Conservation (phyloP, 2,888 invertebrate genomes). For the Drosophila quinaria region DNA sequence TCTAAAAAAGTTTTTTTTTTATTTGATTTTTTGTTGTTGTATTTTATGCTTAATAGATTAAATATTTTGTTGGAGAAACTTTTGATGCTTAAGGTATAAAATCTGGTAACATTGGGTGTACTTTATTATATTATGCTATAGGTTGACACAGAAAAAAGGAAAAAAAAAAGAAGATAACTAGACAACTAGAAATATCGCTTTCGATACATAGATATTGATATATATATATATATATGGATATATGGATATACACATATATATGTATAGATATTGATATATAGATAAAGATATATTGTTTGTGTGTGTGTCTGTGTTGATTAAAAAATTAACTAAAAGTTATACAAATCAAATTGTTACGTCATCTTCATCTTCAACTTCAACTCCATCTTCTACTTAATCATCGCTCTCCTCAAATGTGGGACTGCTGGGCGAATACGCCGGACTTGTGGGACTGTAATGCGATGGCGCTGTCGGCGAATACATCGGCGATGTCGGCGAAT, state of each 20-base stretch:
- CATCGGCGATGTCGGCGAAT: slow-evolving; percentile 89
- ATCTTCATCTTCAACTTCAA: background rate
- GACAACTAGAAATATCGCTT: slow-evolving; percentile 9
- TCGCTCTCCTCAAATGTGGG: slow-evolving; percentile 86
- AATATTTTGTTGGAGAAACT: slow-evolving; percentile 15
- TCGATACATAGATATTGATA: slow-evolving; percentile 20
- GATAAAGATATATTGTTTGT: background rate
- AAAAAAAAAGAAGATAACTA: slow-evolving; percentile 7
- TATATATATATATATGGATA: slow-evolving; percentile 16
- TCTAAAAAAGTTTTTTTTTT: slow-evolving; percentile 25
- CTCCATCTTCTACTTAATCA: slow-evolving; percentile 55
- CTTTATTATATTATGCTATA: slow-evolving; percentile 1
- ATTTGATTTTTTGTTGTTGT: slow-evolving; percentile 13
- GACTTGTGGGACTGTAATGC: slow-evolving; percentile 91
- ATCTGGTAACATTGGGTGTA: slow-evolving; percentile 20
- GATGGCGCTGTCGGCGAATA: slow-evolving; percentile 93
- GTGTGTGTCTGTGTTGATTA: slow-evolving; percentile 1
- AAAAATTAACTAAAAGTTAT: slow-evolving; percentile 14
- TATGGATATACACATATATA: background rate
- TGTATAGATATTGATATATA: background rate
- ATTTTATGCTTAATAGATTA: slow-evolving; percentile 16
- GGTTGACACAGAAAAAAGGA: slow-evolving; percentile 14
- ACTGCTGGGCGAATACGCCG: slow-evolving; percentile 89
- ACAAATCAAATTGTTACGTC: slow-evolving; percentile 5
- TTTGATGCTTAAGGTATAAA: slow-evolving; percentile 5